Percentiles rank a stretch among this genome's conserved stretches.
These are phyloP conservation scores for Neodiprion pinetum DNA, from an alignment of 1,140 invertebrate species.

Conservation along the genomic window DNA sequence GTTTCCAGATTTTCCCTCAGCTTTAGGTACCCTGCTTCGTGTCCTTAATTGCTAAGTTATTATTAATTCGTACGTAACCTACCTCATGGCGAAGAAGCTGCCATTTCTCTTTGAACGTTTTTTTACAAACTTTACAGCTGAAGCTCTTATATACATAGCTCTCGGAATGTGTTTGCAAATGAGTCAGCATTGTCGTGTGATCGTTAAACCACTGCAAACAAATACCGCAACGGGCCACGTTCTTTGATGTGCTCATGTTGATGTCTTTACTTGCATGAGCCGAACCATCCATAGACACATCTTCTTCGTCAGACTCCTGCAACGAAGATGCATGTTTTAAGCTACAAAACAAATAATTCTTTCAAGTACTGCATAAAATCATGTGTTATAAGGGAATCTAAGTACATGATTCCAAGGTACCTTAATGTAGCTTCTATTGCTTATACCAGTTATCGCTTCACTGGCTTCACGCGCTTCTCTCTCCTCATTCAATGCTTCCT, in stretches of 20 bases:
- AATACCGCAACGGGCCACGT: slow-evolving; percentile 46
- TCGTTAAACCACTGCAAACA: slow-evolving; percentile 47
- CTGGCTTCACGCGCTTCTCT: slow-evolving; percentile 48
- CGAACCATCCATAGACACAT: slow-evolving; percentile 29
- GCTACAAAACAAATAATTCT: background rate
- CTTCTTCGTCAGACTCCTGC: slow-evolving; percentile 37
- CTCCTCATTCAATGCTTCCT: slow-evolving; percentile 50
- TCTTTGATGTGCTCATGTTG: slow-evolving; percentile 35
- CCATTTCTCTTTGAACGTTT: slow-evolving; percentile 51
- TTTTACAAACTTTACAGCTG: slow-evolving; percentile 43
- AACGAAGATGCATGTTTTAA: slow-evolving; percentile 10
- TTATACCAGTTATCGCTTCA: slow-evolving; percentile 29
- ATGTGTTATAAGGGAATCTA: no score
- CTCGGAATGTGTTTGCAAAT: slow-evolving; percentile 48
- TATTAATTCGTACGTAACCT: background rate
- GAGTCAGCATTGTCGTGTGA: slow-evolving; percentile 47
- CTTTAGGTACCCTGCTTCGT: no score
- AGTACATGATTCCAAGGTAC: background rate
- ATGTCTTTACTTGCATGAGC: slow-evolving; percentile 25
- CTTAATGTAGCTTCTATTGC: slow-evolving; percentile 17
- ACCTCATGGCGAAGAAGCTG: slow-evolving; percentile 49
- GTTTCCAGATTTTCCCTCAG: no score
- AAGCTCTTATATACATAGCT: slow-evolving; percentile 39
- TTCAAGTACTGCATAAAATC: background rate
- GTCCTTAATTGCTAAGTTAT: no score